Evolutionary conservation across 2,797 vertebrate species (phyloP), one percentile per base, ranked within the genome.

Genomic region (Telmatherina bonti): DNA sequence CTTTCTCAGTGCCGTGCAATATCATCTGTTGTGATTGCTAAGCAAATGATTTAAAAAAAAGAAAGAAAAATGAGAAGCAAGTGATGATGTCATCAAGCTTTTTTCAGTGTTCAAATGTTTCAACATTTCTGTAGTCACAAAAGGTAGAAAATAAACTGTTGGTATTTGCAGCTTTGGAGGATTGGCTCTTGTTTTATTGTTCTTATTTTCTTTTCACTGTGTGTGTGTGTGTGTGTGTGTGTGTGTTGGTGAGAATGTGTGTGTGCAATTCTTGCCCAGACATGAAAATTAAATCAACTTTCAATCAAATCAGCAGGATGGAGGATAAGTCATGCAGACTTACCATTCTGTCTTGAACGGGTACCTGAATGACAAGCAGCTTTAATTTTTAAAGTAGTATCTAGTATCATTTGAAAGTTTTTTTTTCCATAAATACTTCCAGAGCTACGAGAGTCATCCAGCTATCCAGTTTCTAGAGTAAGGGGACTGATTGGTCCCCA

Each of bases 11-110:
- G 95, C 96, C 92, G 96, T 97, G 96, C 96, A 98, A 97, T 97
- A 97, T 96, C 96, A 97, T 96, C 96, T 95, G 95, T 96, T 97
- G 96, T 97, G 96, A 97, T 97, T 97, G 96, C 96, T 96, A 96
- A 96, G 95, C 93, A 96, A 97, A 95, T 95, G 92, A 90, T 83
- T 89, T n/a, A n/a, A 91, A 76, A 79, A 90, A 87, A 76, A 92
- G 92, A 95, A 94, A 89, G 78, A 95, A 84, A 91, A 85, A 95
- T 95, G 93, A 89, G 89, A 91, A 95, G 94, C 94, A 96, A 96
- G 95, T 96, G 95, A 96, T 96, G 95, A 96, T 95, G 95, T 96
- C 96, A 97, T 96, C 95, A 95, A 95, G 96, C 96, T 96, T 97
- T 94, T 94, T 96, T 96, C 96, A 96, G 95, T 97, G 96, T 98